Evolutionary conservation across 2,797 vertebrate species (phyloP), one percentile per base, ranked within the genome.

Genomic region (Orientallactaga sibirica): DNA sequence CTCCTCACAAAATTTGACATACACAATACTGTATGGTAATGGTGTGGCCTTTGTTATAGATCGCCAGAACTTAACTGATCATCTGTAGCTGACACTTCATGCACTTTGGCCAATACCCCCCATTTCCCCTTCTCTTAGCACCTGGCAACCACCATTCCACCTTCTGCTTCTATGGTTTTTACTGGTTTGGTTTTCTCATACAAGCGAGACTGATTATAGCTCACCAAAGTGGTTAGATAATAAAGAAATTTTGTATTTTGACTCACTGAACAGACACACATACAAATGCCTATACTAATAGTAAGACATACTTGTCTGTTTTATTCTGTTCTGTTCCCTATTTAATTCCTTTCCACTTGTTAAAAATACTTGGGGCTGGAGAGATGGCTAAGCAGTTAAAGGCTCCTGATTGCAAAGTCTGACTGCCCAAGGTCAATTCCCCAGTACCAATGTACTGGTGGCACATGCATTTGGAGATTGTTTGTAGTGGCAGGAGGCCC

Each of bases 321-420:
- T 66, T 37, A 5, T 20, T 83, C 88, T 84, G 2, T 48, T 80
- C 70, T 76, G 7, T 27, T 89, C 37, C 92, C 61, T 15, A 20
- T 81, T 76, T 81, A 29, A 33, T 55, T 90, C 7, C 22, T 88
- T 92, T 91, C 7, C 52, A 90, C 19, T 86, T 48, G 62, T 71
- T 80, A 68, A 93, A 94, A 76, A 18, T 29, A 48, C 48, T 48
- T 58, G 55, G 55, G 55, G 55, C 55, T 58, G 12, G 55, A 58
- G 55, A 14, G 55, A 58, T 58, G 55, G 55, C 55, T 58, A 14
- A 58, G 55, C 12, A 58, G 55, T 58, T 58, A 58, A 58, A 58
- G 55, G 55, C 3, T 14, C 55, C 15, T 58, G 12, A 14, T 14
- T 58, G 16, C 55, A 58, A 58, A 58, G 55, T 14, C 55, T 58